Conservation (phyloP, 2,113 vertebrate species). For the Microtus montanus region DNA sequence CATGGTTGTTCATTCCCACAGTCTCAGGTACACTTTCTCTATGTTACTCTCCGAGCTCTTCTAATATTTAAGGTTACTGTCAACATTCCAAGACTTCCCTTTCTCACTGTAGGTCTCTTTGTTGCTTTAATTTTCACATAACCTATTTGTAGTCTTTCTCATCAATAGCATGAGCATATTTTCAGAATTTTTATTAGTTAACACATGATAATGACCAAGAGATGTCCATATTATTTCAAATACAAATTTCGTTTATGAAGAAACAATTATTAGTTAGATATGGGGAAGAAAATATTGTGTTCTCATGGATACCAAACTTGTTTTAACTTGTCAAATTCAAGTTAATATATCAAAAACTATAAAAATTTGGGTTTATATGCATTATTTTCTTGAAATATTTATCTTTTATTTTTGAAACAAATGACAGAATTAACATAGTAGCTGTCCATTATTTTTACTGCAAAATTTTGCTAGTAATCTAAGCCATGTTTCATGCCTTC, state of each 20-base stretch:
- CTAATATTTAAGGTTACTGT: background rate
- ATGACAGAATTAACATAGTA: background rate
- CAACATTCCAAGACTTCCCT: too few relatives aligned
- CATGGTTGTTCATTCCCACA: too few relatives aligned
- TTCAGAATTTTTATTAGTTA: background rate
- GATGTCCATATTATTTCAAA: background rate
- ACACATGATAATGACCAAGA: background rate
- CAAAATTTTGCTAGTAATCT: background rate
- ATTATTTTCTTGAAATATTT: background rate
- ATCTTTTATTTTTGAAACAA: background rate
- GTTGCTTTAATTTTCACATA: background rate
- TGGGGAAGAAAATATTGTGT: background rate
- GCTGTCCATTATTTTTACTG: background rate
- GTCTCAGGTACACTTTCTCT: background rate
- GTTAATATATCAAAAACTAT: background rate
- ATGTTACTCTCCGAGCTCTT: background rate
- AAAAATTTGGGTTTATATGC: background rate
- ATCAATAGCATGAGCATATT: background rate
- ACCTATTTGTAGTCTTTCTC: background rate
- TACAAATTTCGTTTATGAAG: background rate
- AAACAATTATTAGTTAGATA: background rate
- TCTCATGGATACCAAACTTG: background rate
- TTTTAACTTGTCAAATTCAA: background rate
- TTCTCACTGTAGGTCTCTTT: background rate
- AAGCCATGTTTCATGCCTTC: background rate